These are phyloP conservation scores for Ancistrus triradiatus DNA, from an alignment of 2,113 vertebrate genomes.

Conservation along the genomic window DNA sequence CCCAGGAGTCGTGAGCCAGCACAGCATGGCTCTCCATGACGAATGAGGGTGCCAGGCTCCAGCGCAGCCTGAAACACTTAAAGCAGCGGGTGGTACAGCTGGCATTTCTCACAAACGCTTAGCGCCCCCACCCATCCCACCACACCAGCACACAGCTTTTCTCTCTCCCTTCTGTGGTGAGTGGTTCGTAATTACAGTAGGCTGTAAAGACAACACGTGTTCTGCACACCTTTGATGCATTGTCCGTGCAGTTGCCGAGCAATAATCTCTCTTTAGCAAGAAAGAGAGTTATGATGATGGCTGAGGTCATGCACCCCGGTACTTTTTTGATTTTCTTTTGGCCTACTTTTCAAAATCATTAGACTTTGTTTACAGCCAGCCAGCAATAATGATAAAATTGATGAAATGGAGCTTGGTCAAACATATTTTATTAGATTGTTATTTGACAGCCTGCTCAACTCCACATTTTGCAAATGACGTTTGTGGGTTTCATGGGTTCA, in stretches of 20 bases:
- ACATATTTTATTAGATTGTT: not conserved
- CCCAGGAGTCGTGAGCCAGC: slow-evolving; percentile 23
- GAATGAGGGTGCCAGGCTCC: slow-evolving; percentile 37
- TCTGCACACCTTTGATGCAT: slow-evolving; percentile 11
- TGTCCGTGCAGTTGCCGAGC: not conserved
- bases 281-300: no score
- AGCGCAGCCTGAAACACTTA: slow-evolving; percentile 49
- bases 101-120: slow-evolving; percentile 34
- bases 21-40: slow-evolving; percentile 27
- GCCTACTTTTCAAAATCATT: no score
- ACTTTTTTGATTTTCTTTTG: no score
- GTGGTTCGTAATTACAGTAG: slow-evolving; percentile 26
- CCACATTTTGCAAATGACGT: not conserved
- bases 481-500: not conserved
- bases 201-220: slow-evolving; percentile 29
- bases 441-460: slow-evolving; percentile 1
- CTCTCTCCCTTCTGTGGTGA: slow-evolving; percentile 15
- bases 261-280: not conserved
- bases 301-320: no score
- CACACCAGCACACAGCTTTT: slow-evolving; percentile 15
- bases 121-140: not conserved
- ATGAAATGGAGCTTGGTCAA: not conserved
- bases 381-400: not conserved
- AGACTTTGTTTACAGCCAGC: not conserved
- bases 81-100: slow-evolving; percentile 44